Conservation (phyloP, 1,140 invertebrate genomes). For the Drosophila yakuba region DNA sequence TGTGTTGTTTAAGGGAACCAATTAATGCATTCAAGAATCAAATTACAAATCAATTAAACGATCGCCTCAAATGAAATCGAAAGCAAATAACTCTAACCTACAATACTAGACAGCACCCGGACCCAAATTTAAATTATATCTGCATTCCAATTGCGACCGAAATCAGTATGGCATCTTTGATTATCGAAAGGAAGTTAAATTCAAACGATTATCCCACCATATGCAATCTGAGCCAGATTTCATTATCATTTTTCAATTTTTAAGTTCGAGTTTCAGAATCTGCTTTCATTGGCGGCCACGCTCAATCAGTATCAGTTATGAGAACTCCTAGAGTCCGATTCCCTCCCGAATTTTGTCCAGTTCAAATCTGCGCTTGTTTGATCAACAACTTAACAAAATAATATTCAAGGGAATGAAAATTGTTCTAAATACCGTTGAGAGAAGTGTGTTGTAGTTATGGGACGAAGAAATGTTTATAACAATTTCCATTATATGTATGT, state of each 20-base stretch:
- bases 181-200: constrained; percentile 42
- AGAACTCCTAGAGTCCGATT: not conserved
- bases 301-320: constrained; percentile 14
- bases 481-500: constrained; percentile 45
- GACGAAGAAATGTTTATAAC: constrained; percentile 59
- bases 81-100: constrained; percentile 36
- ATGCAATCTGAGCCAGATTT: constrained; percentile 52
- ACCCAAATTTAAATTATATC: constrained; percentile 18
- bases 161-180: constrained; percentile 30
- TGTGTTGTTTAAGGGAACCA: constrained; percentile 73
- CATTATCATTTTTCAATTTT: constrained; percentile 26
- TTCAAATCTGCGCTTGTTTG: constrained; percentile 22
- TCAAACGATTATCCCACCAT: constrained; percentile 83
- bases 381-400: constrained; percentile 1
- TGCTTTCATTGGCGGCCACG: constrained; percentile 21
- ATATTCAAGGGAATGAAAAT: constrained; percentile 5
- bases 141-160: constrained; percentile 29
- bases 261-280: constrained; percentile 4
- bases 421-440: constrained; percentile 21
- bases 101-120: constrained; percentile 3
- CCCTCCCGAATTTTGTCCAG: constrained; percentile 14
- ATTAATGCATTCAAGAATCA: constrained; percentile 67
- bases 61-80: constrained; percentile 51
- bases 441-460: constrained; percentile 48
- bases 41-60: constrained; percentile 71